Evolutionary conservation across 2,113 vertebrate genomes (phyloP).

Genomic region (Toxostoma redivivum): DNA sequence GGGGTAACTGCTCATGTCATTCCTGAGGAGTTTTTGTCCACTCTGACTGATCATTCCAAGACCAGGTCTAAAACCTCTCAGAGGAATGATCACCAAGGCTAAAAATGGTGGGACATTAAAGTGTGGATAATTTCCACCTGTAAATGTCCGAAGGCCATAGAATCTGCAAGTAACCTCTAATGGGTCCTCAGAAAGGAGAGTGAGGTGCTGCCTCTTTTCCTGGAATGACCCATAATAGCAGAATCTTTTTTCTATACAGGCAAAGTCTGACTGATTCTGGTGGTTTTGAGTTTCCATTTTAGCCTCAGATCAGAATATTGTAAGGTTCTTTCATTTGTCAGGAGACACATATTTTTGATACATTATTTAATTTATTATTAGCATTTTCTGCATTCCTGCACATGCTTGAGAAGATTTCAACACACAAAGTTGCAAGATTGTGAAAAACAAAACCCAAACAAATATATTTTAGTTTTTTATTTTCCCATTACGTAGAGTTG

Average conservation of each 20-base stretch:
- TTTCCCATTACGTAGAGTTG: background rate
- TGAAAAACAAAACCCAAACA: background rate
- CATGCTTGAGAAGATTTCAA: background rate
- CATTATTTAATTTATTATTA: background rate
- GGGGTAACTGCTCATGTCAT: background rate
- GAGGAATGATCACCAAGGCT: background rate
- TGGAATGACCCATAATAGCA: background rate
- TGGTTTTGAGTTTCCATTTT: background rate
- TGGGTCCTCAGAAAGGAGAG: background rate
- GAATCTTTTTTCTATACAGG: background rate
- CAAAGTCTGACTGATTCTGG: background rate
- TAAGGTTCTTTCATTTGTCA: background rate
- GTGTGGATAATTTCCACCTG: background rate
- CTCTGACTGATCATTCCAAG: background rate
- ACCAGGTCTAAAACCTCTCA: background rate
- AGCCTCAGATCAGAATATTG: background rate
- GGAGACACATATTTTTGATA: background rate
- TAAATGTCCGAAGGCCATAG: fast-evolving
- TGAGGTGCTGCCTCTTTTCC: background rate
- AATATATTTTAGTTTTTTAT: background rate
- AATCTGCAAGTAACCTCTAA: background rate
- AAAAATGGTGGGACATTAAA: background rate
- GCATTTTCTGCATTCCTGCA: background rate
- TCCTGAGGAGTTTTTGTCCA: background rate
- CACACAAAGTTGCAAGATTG: background rate